Conservation (phyloP, 2,888 invertebrate genomes). For the Pseudanteris insignis region DNA sequence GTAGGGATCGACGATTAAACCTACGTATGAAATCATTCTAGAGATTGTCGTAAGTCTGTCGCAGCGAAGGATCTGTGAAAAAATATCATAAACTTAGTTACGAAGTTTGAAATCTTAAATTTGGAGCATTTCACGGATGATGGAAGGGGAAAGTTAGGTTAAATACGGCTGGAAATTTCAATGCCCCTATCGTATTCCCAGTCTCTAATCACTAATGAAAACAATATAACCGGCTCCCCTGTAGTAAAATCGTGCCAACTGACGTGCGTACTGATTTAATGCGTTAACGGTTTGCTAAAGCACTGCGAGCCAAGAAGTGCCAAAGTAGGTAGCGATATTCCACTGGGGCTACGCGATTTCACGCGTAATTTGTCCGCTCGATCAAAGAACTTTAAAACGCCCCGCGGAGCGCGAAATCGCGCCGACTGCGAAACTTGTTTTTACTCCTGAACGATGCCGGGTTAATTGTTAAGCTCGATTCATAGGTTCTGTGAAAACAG, state of each 20-base stretch:
- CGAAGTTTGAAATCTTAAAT: too few species aligned
- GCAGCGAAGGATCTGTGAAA: too few species aligned
- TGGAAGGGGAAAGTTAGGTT: too few species aligned
- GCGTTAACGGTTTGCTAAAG: constrained; percentile 25
- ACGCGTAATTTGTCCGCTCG: constrained; percentile 38
- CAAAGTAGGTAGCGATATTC: constrained; percentile 22
- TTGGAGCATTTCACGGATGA: too few species aligned
- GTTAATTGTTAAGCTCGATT: constrained; percentile 9
- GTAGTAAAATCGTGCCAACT: constrained; percentile 50
- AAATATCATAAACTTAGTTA: too few species aligned
- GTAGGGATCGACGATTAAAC: too few species aligned
- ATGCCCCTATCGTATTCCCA: constrained; percentile 22
- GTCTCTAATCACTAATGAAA: constrained; percentile 56
- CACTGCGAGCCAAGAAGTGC: constrained; percentile 5
- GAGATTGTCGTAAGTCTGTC: too few species aligned
- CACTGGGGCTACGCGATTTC: constrained; percentile 27
- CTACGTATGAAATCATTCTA: too few species aligned
- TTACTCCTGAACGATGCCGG: constrained; percentile 13
- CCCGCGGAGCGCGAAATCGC: constrained; percentile 5
- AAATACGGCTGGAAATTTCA: too few species aligned
- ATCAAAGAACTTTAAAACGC: constrained; percentile 28
- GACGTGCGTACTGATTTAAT: constrained; percentile 51
- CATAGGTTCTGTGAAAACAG: too few species aligned
- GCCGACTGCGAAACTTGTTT: neutral
- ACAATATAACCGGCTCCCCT: constrained; percentile 52